Evolutionary conservation across 2,888 invertebrate genomes (phyloP).

Genomic region (Malthinus seriepunctatus): DNA sequence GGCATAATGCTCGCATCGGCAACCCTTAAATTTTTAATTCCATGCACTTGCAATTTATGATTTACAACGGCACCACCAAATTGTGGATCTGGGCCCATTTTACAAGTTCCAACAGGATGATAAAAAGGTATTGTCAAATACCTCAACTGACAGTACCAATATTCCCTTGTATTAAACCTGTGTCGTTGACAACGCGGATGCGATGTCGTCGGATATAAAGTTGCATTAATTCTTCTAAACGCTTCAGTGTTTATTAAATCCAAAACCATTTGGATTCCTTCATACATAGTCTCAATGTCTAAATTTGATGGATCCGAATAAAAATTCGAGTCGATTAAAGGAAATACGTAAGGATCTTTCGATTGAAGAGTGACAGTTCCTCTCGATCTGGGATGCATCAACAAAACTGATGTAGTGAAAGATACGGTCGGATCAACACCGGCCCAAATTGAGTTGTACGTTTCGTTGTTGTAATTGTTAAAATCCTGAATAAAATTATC

Average conservation of each 20-base stretch:
- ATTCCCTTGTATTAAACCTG: conserved; percentile 51
- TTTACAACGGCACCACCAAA: conserved; percentile 60
- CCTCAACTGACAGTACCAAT: conserved; percentile 56
- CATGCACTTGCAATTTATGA: conserved; percentile 56
- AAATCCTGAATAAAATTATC: conserved; percentile 5
- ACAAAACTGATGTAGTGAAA: conserved; percentile 28
- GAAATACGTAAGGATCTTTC: conserved; percentile 40
- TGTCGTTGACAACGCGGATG: conserved; percentile 56
- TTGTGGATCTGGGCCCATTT: conserved; percentile 56
- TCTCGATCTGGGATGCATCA: conserved; percentile 40
- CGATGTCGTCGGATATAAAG: conserved; percentile 55
- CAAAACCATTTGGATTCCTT: conserved; percentile 56
- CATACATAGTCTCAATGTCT: conserved; percentile 66
- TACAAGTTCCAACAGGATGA: conserved; percentile 59
- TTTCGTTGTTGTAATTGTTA: conserved; percentile 10
- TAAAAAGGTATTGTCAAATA: conserved; percentile 54
- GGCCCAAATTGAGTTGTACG: conserved; percentile 10
- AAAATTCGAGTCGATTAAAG: conserved; percentile 39
- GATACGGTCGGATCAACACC: conserved; percentile 25
- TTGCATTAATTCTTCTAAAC: conserved; percentile 62
- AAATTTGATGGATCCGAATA: conserved; percentile 56
- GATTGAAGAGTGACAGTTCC: conserved; percentile 40
- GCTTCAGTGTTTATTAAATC: conserved; percentile 55
- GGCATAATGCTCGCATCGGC: conserved; percentile 61
- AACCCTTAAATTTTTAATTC: conserved; percentile 56